Conservation (phyloP, 2,888 invertebrate genomes). For the Creontiades dilutus region DNA sequence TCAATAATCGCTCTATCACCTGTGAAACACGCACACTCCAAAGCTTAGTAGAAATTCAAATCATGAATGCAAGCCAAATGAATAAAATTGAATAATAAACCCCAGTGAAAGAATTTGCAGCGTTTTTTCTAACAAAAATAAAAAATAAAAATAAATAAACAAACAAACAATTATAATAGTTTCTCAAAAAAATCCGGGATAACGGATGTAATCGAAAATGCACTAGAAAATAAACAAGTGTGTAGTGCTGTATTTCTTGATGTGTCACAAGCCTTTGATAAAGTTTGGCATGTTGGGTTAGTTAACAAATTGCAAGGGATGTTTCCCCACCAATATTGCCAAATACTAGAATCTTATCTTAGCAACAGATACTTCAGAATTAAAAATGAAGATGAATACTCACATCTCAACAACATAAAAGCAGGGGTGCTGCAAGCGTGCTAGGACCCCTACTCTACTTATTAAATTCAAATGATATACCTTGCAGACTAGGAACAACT, state of each 20-base stretch:
- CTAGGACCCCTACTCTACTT: not conserved
- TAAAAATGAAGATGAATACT: not conserved
- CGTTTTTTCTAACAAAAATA: no score
- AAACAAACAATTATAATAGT: no score
- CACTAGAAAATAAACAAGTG: not conserved
- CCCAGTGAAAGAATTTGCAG: no score
- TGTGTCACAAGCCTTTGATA: slow-evolving; percentile 3
- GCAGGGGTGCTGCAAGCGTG: not conserved
- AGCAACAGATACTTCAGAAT: not conserved
- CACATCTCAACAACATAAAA: not conserved
- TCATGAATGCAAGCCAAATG: no score
- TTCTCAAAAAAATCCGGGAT: no score
- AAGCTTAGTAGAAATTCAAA: no score
- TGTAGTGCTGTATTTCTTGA: not conserved
- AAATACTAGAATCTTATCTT: not conserved
- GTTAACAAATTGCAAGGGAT: not conserved
- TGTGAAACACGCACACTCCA: no score
- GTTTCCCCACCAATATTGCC: not conserved
- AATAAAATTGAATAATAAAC: no score
- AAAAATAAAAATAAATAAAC: no score
- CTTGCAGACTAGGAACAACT: not conserved
- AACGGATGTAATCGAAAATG: not conserved
- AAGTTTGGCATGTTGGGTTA: not conserved
- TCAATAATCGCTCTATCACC: no score
- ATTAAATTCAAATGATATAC: not conserved